These are phyloP conservation scores for Himalopsyche tibetana DNA, from an alignment of 2,888 invertebrate genomes.

Conservation along the genomic window DNA sequence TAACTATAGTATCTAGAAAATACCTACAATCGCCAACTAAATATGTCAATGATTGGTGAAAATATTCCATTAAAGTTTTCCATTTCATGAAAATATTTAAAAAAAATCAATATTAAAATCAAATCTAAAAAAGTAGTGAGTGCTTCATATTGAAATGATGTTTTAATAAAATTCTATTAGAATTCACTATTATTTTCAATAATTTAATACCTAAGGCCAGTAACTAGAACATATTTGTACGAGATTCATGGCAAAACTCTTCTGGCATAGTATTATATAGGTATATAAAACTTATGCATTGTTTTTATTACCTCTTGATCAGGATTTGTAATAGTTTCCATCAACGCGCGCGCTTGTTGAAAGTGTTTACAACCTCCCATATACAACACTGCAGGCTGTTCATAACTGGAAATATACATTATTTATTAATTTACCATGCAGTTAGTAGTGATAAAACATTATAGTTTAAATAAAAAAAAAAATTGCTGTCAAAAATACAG, in stretches of 20 bases:
- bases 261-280: not conserved
- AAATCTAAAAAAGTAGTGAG: too few species aligned
- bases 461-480: not conserved
- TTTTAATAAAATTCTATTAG: too few species aligned
- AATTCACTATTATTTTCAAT: too few species aligned
- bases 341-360: conserved; percentile 90
- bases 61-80: too few species aligned
- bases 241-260: not conserved
- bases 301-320: conserved; percentile 83
- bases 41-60: too few species aligned
- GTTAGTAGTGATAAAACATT: not conserved
- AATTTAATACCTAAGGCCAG: too few species aligned
- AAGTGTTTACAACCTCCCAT: conserved; percentile 93
- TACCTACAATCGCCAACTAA: too few species aligned
- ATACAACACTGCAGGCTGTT: conserved; percentile 82
- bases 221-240: not conserved
- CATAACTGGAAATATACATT: conserved; percentile 70
- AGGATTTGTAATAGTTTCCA: conserved; percentile 89
- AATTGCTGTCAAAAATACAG: conserved; percentile 67
- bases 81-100: too few species aligned
- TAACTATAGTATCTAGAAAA: too few species aligned
- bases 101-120: too few species aligned
- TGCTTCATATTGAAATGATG: too few species aligned
- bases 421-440: not conserved
- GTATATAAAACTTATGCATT: not conserved